Percentiles rank a stretch among this genome's conserved stretches.
Conservation (phyloP, 2,797 vertebrate genomes). For the Epinephelus coioides region DNA sequence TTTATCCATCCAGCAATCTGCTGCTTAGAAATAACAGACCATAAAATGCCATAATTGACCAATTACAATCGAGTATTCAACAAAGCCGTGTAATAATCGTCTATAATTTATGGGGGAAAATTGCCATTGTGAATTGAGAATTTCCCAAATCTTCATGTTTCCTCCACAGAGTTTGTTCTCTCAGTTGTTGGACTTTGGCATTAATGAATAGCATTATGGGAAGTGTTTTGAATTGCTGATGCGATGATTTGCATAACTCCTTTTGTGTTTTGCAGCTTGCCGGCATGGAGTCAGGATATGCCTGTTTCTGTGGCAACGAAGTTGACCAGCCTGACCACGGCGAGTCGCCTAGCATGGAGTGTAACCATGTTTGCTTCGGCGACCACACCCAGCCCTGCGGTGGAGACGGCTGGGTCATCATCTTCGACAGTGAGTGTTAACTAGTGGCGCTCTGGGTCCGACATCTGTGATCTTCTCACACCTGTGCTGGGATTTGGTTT, state of each 20-base stretch:
- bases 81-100: background rate
- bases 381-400: constrained; percentile 97
- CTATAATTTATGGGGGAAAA: background rate
- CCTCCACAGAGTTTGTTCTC: constrained; percentile 2
- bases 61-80: too few species aligned
- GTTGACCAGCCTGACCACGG: constrained; percentile 91
- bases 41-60: too few species aligned
- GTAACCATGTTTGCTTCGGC: constrained; percentile 98
- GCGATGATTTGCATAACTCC: constrained; percentile 42
- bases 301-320: constrained; percentile 97
- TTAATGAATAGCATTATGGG: constrained; percentile 28
- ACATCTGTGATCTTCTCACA: background rate
- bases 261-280: constrained; percentile 88
- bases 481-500: constrained; percentile 11
- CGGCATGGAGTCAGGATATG: constrained; percentile 97
- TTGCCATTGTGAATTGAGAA: background rate
- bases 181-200: constrained; percentile 6
- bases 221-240: constrained; percentile 51
- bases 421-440: constrained; percentile 94
- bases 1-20: too few species aligned
- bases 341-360: constrained; percentile 93
- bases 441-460: background rate
- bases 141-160: background rate
- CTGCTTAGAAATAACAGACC: too few species aligned
- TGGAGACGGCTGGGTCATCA: constrained; percentile 95